Base-by-base conservation (phyloP, 2,113 vertebrate genomes). In the Oncorhynchus kisutch region DNA sequence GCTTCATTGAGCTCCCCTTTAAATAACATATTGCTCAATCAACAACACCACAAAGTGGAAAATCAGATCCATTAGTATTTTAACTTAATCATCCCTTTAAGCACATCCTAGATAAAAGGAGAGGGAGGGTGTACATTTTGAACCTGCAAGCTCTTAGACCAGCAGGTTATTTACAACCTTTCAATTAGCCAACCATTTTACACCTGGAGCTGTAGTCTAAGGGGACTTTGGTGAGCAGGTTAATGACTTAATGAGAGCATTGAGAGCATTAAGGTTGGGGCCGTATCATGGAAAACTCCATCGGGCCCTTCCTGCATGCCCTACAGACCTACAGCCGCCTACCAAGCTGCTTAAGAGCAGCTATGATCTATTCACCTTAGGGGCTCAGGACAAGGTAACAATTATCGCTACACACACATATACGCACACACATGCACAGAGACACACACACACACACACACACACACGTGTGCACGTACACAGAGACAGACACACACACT, bases 371-470 rank as follows among this genome's bases (percentile, higher is more conserved):
- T 25, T 82, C 57, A 39, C 54, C 76, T 74, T n/a, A n/a, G 45
- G 77, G 73, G 75, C 60, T 82, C 70, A 27, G 69, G 54, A 57
- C 18, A 49, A 84, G 84, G 81, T 86, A 80, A 49, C 82, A 90
- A 87, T 88, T 87, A 86, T 79, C 18, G 74, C 68, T 72, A 76
- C 74, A 67, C 22, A 65, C 6, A 72, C 16, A 39, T 7, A 39
- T 8, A 39, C 39, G 9, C 7, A 39, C 39, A 45, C 39, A 45
- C 14, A 74, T 20, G 27, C 34, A 48, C 22, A 54, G 34, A 34
- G 34, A 48, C 45, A 39, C 25, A 64, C 39, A 45, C 9, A 11
- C 39, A 45, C 39, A 45, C 39, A 45, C 39, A 45, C 9, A 11
- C 39, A 45, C 39, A 45, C 39, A 45, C 39, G 9, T 11, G 39